These are phyloP conservation scores for Phrynocephalus forsythii DNA, from an alignment of 2,797 vertebrate species.

Conservation along the genomic window DNA sequence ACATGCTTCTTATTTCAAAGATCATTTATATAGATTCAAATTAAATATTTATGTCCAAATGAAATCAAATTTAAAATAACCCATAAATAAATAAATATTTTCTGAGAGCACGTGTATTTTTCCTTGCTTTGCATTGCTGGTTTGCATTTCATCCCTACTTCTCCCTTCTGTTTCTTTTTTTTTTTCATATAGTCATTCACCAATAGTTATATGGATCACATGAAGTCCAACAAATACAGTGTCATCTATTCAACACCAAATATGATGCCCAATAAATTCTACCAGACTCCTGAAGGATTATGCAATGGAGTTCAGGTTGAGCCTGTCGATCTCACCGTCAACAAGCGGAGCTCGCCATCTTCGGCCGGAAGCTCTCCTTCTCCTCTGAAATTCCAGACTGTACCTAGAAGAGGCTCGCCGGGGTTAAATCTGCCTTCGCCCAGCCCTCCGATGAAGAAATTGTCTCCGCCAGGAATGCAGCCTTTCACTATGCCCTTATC, in stretches of 20 bases:
- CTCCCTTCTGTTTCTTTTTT: conserved; percentile 23
- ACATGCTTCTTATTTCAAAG: neutral
- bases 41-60: neutral
- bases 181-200: conserved; percentile 80
- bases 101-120: neutral
- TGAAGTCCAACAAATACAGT: conserved; percentile 86
- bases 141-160: conserved; percentile 39
- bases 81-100: neutral
- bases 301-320: conserved; percentile 88
- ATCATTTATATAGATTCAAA: too few relatives aligned
- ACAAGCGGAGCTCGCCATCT: conserved; percentile 87
- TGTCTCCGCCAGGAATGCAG: conserved; percentile 79
- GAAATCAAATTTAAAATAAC: neutral
- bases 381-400: conserved; percentile 81
- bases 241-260: conserved; percentile 85
- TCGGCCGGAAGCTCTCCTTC: conserved; percentile 83
- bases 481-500: conserved; percentile 83
- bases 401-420: conserved; percentile 79
- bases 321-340: conserved; percentile 94
- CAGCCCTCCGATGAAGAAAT: conserved; percentile 84
- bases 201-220: conserved; percentile 84
- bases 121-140: neutral
- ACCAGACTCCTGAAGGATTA: conserved; percentile 77
- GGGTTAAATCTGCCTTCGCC: conserved; percentile 80
- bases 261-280: conserved; percentile 79